Evolutionary conservation across 2,797 vertebrate genomes (phyloP).

Genomic region (Melanotaenia parkinsoni): DNA sequence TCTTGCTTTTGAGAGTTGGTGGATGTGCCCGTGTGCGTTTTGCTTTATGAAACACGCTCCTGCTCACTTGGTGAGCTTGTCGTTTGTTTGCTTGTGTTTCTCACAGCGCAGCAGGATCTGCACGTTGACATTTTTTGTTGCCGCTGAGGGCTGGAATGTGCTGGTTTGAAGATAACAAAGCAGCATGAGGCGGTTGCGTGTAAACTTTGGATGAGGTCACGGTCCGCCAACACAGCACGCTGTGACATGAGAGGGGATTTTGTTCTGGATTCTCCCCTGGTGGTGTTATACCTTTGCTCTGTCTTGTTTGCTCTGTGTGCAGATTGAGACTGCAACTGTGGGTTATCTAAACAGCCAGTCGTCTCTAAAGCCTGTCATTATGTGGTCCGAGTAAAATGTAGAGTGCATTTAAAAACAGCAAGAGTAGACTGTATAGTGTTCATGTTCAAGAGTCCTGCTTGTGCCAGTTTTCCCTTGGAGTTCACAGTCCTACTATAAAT

Average conservation of each 20-base stretch:
- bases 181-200: constrained; percentile 69
- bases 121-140: constrained; percentile 57
- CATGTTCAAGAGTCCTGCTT: constrained; percentile 36
- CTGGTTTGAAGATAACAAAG: constrained; percentile 81
- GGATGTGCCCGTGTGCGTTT: constrained; percentile 24
- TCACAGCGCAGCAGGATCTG: constrained; percentile 61
- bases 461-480: constrained; percentile 47
- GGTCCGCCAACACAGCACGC: constrained; percentile 70
- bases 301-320: constrained; percentile 48
- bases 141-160: constrained; percentile 73
- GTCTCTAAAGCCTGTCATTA: constrained; percentile 51
- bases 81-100: constrained; percentile 57
- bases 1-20: constrained; percentile 37
- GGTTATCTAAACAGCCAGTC: constrained; percentile 48
- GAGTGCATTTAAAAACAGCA: constrained; percentile 52
- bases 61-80: constrained; percentile 24
- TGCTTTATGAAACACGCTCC: constrained; percentile 24
- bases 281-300: constrained; percentile 67
- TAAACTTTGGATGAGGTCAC: constrained; percentile 83
- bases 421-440: constrained; percentile 42
- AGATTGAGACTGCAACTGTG: constrained; percentile 52
- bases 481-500: constrained; percentile 59
- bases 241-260: constrained; percentile 79
- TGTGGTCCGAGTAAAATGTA: constrained; percentile 48
- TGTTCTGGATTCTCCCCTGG: constrained; percentile 78